Conservation (phyloP, 2,113 vertebrate genomes). For the Sinocyclocheilus grahami region DNA sequence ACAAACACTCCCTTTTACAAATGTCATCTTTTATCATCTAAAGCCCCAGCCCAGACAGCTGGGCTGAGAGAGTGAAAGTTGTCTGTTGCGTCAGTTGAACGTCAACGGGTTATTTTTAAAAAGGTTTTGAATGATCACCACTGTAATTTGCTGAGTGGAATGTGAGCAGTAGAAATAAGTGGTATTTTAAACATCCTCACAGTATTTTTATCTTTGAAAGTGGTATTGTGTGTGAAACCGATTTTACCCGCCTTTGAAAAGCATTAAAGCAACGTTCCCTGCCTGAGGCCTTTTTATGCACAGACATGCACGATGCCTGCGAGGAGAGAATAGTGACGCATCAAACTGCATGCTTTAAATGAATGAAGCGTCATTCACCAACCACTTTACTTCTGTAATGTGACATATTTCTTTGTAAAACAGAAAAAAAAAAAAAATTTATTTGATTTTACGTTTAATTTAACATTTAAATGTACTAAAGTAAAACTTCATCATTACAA, state of each 20-base stretch:
- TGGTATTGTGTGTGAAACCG: constrained; percentile 6
- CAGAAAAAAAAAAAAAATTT: no score
- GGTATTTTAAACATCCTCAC: constrained; percentile 37
- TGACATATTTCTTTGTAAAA: background rate
- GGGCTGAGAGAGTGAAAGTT: constrained; percentile 37
- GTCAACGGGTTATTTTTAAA: constrained; percentile 59
- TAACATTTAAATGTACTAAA: no score
- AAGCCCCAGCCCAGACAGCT: constrained; percentile 25
- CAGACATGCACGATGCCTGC: background rate
- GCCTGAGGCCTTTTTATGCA: background rate
- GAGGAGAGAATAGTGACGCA: background rate
- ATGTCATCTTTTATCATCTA: constrained; percentile 10
- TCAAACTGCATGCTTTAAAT: background rate
- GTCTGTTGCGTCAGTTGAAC: constrained; percentile 53
- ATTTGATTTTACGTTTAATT: no score
- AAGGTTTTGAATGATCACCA: constrained; percentile 40
- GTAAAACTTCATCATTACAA: no score
- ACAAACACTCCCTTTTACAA: constrained; percentile 6
- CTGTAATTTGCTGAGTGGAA: constrained; percentile 48
- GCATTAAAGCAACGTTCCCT: background rate
- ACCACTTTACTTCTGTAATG: background rate
- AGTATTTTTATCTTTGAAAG: background rate
- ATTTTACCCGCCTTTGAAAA: background rate
- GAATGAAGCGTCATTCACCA: background rate
- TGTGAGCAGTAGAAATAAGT: constrained; percentile 38